Conservation (phyloP, 2,113 vertebrate genomes). For the Orycteropus afer region DNA sequence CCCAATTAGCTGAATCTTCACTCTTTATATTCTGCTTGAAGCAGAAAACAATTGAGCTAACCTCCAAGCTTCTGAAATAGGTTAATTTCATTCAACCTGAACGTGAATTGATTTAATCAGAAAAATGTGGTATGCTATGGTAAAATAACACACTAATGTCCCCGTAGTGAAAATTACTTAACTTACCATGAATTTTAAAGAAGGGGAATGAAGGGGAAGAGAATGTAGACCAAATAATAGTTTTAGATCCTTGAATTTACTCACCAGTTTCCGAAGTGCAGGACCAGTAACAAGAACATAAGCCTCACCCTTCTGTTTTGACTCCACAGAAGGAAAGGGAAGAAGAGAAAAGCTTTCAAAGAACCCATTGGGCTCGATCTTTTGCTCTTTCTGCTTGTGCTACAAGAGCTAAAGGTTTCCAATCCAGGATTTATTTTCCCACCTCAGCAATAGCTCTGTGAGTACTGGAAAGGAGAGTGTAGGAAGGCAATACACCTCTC, state of each 20-base stretch:
- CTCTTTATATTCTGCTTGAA: constrained; percentile 11
- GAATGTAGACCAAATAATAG: not conserved
- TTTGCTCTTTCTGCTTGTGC: not conserved
- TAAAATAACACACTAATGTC: not conserved
- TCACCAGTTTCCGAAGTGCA: constrained; percentile 87
- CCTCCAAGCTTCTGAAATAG: not conserved
- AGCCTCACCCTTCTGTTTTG: constrained; percentile 79
- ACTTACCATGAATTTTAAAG: not conserved
- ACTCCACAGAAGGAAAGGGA: constrained; percentile 75
- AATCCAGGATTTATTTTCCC: constrained; percentile 42
- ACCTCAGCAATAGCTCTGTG: not conserved
- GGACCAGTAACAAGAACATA: constrained; percentile 83
- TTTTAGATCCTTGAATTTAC: constrained; percentile 62
- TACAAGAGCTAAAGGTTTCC: not conserved
- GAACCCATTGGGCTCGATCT: constrained; percentile 79
- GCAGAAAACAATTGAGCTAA: not conserved
- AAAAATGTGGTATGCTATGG: not conserved
- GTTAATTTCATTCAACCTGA: not conserved
- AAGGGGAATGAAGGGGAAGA: not conserved
- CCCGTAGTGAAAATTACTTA: not conserved
- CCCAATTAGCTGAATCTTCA: not conserved
- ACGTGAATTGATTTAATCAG: not conserved
- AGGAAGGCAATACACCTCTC: constrained; percentile 61
- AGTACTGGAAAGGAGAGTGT: not conserved
- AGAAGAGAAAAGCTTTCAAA: constrained; percentile 58